Evolutionary conservation across 2,888 invertebrate species (phyloP), one percentile per base, ranked within the genome.

Genomic region (Lasius platythorax): DNA sequence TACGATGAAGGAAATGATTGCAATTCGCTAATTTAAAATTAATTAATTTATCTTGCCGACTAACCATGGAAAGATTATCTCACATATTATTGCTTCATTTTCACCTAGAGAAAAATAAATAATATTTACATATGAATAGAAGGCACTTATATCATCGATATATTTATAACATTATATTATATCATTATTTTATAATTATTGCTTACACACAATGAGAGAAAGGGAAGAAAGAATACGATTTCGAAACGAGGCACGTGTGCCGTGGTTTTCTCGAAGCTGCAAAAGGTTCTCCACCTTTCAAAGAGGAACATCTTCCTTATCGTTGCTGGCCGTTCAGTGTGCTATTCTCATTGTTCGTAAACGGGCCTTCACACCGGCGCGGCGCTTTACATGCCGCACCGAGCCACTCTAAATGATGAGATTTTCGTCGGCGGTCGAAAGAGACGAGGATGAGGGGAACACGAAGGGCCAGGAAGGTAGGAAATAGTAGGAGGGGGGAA

Each of bases 321-420:
- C 30, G 15, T 23, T 37, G 30, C 18, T 64, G 23, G 33, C n/a
- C 67, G 56, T 30, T 53, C 40, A 30, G 43, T 56, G 40, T 30
- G n/a, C 43, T 73, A 56, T 56, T 58, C 43, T 6, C 53, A 78
- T 78, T 78, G 68, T 78, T 78, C 68, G 37, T 53, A 68, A 84
- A 82, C 83, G 75, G 50, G 68, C 70, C 82, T 83, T 88, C 88
- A 68, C 87, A 79, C 83, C 40, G 40, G n/a, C 43, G 5, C 67
- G 76, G 46, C 67, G 85, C 75, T 83, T 84, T 78, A 82, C 88
- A 70, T 83, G 50, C 46, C 79, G 79, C 78, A 64, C 40, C 82
- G 53, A 90, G 93, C 93, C 94, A 94, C 94, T 94, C 94, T 92
- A 92, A 93, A 91, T 93, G 93, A 94, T 94, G 94, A 94, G 93